Conservation (phyloP, 2,888 invertebrate genomes). For the Caenorhabditis drosophilae region DNA sequence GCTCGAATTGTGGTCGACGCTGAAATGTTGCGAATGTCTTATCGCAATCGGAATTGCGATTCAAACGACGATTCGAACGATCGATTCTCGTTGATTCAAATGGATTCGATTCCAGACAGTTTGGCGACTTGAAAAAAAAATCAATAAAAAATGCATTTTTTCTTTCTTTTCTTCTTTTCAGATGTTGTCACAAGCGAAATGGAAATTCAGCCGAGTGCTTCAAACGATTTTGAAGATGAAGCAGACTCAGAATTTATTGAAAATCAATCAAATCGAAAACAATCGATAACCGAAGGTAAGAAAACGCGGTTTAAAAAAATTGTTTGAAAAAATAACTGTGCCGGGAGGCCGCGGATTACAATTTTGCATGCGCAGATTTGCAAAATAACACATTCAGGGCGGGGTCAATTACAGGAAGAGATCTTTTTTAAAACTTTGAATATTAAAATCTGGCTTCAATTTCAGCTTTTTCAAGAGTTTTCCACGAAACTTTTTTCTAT, state of each 20-base stretch:
- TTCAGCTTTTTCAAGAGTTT: no score
- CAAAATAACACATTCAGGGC: no score
- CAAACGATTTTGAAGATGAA: slow-evolving; percentile 5
- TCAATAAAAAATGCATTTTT: neutral
- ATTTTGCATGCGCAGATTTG: no score
- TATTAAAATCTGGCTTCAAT: no score
- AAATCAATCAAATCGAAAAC: slow-evolving; percentile 11
- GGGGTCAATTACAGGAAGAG: no score
- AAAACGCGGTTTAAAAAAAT: no score
- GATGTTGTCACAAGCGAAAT: slow-evolving; percentile 33
- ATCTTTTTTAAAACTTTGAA: no score
- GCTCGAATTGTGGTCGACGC: slow-evolving; percentile 56
- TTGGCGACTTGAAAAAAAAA: slow-evolving; percentile 7
- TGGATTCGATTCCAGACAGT: slow-evolving; percentile 66
- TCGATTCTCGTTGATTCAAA: slow-evolving; percentile 49
- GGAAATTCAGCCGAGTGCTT: slow-evolving; percentile 3
- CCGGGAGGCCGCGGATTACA: no score
- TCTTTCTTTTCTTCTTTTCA: neutral
- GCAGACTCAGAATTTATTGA: neutral
- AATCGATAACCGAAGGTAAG: slow-evolving; percentile 28
- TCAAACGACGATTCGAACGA: slow-evolving; percentile 23
- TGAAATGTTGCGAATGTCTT: slow-evolving; percentile 26
- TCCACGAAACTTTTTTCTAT: no score
- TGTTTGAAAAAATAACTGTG: no score
- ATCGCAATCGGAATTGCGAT: slow-evolving; percentile 8